These are phyloP conservation scores for Mus spicilegus DNA, from an alignment of 2,113 vertebrate genomes.

Conservation along the genomic window DNA sequence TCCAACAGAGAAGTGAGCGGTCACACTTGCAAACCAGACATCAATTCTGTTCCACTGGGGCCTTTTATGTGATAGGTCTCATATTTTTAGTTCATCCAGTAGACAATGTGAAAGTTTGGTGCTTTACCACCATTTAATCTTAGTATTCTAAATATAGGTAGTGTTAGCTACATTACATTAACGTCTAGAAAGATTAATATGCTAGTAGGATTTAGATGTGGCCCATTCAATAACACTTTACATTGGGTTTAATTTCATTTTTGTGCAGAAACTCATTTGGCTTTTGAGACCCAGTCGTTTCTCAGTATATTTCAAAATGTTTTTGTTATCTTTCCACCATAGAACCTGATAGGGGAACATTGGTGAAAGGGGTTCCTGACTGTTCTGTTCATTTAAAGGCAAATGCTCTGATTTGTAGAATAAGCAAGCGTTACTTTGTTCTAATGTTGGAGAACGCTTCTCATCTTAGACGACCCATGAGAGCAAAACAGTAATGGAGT, in stretches of 20 bases:
- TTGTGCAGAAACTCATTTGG: slow-evolving; percentile 65
- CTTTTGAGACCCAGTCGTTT: slow-evolving; percentile 69
- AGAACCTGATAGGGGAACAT: slow-evolving; percentile 6
- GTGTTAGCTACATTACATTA: slow-evolving; percentile 19
- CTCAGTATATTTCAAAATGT: slow-evolving; percentile 55
- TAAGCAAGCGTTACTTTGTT: slow-evolving; percentile 55
- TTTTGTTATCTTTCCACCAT: slow-evolving; percentile 42
- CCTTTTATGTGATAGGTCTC: slow-evolving; percentile 4
- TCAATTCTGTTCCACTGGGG: not conserved
- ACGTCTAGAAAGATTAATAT: slow-evolving; percentile 63
- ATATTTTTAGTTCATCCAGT: slow-evolving; percentile 35
- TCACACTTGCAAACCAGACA: not conserved
- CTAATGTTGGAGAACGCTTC: not conserved
- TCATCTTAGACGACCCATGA: not conserved
- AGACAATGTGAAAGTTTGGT: slow-evolving; percentile 57
- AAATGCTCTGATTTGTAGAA: slow-evolving; percentile 35
- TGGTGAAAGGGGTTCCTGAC: slow-evolving; percentile 22
- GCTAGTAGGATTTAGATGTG: slow-evolving; percentile 62
- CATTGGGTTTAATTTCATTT: slow-evolving; percentile 64
- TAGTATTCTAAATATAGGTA: slow-evolving; percentile 58
- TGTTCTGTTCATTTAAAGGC: slow-evolving; percentile 53
- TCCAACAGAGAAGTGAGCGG: not conserved
- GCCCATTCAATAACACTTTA: slow-evolving; percentile 55
- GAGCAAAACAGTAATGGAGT: not conserved
- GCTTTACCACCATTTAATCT: slow-evolving; percentile 39